Base-by-base conservation (phyloP, 2,113 vertebrate species). In the Callionymus lyra region DNA sequence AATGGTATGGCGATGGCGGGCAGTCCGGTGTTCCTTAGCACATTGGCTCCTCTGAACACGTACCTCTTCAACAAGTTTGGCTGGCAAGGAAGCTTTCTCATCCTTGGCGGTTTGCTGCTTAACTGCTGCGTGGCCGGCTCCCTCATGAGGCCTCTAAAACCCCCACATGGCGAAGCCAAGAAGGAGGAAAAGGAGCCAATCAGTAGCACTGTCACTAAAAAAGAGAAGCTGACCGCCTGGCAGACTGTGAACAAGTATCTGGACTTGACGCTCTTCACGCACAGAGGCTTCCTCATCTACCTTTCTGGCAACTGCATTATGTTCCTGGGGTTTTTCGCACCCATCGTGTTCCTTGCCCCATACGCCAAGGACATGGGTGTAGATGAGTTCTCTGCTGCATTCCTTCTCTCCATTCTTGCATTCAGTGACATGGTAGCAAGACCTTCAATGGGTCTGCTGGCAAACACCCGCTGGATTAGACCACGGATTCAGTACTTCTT, bases 401-500 rank as follows among this genome's bases (percentile, higher is more conserved):
- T 96, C 63, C 74, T 98, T 60, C 86, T 99, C 1, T 98, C 93
- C 8, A 85, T 98, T 43, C 77, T 97, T 72, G 93, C 93, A 40
- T 94, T 97, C 53, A 89, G 93, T 10, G 95, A 99, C 76, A 98
- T 98, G 94, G 88, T 94, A 53, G 91, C 95, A 32, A 82, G 94
- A 44, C 94, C 93, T 27, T 80, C 85, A 15, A 92, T 89, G 85
- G 93, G 93, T 34, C 75, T 97, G 0, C 56, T 98, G 57, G 93
- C 93, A 50, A 97, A 99, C 77, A 87, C 92, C 0, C 89, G 72
- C 38, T 77, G 86, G 74, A 41, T 97, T 32, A 82, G 92, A 6
- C 94, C 94, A 52, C 86, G 65, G 61, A 97, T 99, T 64, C 93
- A 99, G 63, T 99, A 98, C 44, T 94, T 97, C 79, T 98, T 97